Conservation (phyloP, 2,113 vertebrate species). For the Perca fluviatilis region DNA sequence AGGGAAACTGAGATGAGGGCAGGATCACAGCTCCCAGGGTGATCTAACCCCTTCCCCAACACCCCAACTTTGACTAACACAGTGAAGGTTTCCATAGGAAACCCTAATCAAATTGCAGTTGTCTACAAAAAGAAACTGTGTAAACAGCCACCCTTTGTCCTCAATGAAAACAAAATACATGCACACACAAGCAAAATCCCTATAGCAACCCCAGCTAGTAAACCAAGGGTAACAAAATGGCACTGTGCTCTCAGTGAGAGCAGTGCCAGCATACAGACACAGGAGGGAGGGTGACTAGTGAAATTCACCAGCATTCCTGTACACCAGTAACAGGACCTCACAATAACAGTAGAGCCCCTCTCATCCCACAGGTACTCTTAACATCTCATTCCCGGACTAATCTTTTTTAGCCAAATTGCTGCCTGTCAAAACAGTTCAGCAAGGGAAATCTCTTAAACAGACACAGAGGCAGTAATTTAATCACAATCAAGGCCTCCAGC, state of each 20-base stretch:
- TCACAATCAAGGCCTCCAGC: constrained; percentile 66
- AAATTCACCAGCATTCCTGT: constrained; percentile 74
- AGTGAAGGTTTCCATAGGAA: constrained; percentile 41
- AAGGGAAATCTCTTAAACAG: constrained; percentile 73
- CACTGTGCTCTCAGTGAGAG: constrained; percentile 11
- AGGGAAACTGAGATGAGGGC: constrained; percentile 66
- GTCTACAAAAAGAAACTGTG: neutral
- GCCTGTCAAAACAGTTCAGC: constrained; percentile 79
- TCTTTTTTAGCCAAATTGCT: constrained; percentile 78
- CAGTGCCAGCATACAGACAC: constrained; percentile 22
- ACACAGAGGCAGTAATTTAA: constrained; percentile 73
- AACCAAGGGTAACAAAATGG: constrained; percentile 52
- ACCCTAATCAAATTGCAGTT: constrained; percentile 29
- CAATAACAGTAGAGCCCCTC: constrained; percentile 65
- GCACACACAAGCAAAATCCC: constrained; percentile 54
- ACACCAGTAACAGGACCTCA: constrained; percentile 71
- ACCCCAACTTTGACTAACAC: constrained; percentile 42
- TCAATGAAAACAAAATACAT: constrained; percentile 56
- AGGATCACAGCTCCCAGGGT: constrained; percentile 51
- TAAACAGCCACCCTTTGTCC: constrained; percentile 46
- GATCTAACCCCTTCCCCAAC: constrained; percentile 46
- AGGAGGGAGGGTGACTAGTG: constrained; percentile 25
- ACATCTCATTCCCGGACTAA: constrained; percentile 72
- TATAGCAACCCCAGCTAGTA: constrained; percentile 56
- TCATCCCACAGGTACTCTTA: constrained; percentile 72